These are phyloP conservation scores for Sternotherus odoratus DNA, from an alignment of 2,797 vertebrate species.

Conservation along the genomic window DNA sequence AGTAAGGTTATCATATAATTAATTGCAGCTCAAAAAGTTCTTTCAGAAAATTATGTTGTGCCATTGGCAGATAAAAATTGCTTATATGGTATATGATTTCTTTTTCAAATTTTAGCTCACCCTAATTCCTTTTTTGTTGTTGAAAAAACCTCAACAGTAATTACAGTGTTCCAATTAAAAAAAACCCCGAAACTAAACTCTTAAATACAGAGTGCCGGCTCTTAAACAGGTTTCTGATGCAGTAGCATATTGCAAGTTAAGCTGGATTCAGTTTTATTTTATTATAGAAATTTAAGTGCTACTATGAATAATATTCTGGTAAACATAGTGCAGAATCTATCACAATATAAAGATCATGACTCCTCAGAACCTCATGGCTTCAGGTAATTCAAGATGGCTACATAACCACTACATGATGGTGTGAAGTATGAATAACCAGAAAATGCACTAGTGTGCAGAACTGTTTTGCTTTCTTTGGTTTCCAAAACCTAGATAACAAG, in stretches of 20 bases:
- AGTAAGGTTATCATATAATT: not conserved
- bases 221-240: not conserved
- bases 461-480: not conserved
- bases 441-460: not conserved
- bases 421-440: not conserved
- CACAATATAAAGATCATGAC: not conserved
- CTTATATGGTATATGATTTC: accelerated
- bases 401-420: not conserved
- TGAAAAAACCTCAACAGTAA: not conserved
- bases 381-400: not conserved
- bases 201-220: not conserved
- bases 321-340: not conserved
- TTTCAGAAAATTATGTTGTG: not conserved
- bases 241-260: not conserved
- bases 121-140: not conserved
- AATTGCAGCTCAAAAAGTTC: not conserved
- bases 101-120: not conserved
- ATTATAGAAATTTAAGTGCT: not conserved
- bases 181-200: not conserved
- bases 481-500: not conserved
- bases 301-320: not conserved
- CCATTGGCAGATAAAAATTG: not conserved
- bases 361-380: too few species aligned
- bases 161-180: not conserved
- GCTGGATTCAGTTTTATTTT: not conserved